These are phyloP conservation scores for Sepiola atlantica DNA, from an alignment of 2,888 invertebrate genomes.

Conservation along the genomic window DNA sequence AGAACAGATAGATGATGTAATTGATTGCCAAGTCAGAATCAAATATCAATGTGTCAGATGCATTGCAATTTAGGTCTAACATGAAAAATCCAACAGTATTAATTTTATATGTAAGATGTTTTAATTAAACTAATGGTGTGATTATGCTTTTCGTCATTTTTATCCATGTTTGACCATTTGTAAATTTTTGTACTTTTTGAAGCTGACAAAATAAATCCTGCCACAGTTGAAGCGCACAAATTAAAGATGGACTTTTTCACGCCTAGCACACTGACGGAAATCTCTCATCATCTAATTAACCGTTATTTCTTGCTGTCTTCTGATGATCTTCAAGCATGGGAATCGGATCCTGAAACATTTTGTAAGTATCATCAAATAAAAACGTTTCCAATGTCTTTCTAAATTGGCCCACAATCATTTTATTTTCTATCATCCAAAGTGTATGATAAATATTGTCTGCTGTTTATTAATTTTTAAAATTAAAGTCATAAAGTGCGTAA, in stretches of 20 bases:
- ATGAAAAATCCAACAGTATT: no score
- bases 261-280: constrained; percentile 83
- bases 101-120: no score
- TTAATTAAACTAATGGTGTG: background rate
- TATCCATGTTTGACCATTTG: background rate
- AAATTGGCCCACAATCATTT: background rate
- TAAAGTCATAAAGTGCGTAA: no score
- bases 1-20: no score
- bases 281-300: constrained; percentile 88
- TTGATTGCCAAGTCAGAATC: no score
- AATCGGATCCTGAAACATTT: constrained; percentile 91
- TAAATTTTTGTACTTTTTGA: constrained; percentile 53
- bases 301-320: constrained; percentile 90
- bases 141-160: background rate
- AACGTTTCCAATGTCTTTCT: background rate
- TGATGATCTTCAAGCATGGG: constrained; percentile 90
- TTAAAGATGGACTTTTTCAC: constrained; percentile 87
- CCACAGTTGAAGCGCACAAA: constrained; percentile 80
- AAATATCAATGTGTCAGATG: no score
- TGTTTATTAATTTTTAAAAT: no score
- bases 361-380: constrained; percentile 75
- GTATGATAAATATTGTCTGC: background rate
- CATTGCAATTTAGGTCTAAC: no score
- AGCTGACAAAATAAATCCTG: constrained; percentile 75
- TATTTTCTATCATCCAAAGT: background rate